phyloP scores from a whole-genome alignment of 35 echinoderm and acorn worm species.

The Amphiura filiformis region DNA sequence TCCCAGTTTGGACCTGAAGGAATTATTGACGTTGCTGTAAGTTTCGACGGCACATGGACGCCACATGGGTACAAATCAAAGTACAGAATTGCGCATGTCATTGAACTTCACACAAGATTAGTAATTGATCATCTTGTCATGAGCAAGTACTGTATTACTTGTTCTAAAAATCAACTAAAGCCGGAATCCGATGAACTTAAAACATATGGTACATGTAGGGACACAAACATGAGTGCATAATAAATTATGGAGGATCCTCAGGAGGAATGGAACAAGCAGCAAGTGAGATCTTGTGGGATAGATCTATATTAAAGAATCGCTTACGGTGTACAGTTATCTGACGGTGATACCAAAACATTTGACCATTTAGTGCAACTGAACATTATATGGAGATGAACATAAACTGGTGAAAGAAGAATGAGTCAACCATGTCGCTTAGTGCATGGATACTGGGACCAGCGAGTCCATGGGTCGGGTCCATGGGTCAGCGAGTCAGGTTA shows the following conservation, averaged over 20 bases:
- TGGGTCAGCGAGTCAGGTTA: no score
- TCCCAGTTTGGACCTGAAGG: neutral
- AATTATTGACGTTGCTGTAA: neutral
- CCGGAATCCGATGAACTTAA: neutral
- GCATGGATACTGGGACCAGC: slow-evolving; percentile 44
- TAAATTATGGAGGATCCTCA: slow-evolving; percentile 47
- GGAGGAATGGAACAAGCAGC: slow-evolving; percentile 33
- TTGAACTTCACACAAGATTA: neutral
- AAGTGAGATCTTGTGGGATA: neutral
- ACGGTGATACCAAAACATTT: slow-evolving; percentile 48
- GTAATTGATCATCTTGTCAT: neutral
- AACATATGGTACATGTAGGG: no score
- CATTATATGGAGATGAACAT: slow-evolving; percentile 36
- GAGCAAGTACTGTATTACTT: neutral
- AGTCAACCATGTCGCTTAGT: slow-evolving; percentile 39
- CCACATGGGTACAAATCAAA: neutral
- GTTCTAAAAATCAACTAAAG: neutral
- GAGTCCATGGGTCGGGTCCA: no score
- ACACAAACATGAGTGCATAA: neutral
- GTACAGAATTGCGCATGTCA: neutral
- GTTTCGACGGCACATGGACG: neutral
- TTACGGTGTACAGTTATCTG: slow-evolving; percentile 30
- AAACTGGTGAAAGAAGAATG: slow-evolving; percentile 27
- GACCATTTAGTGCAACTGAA: no score
- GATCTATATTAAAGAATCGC: neutral